Base-by-base conservation (phyloP, 1,140 invertebrate species). In the Aphis gossypii region DNA sequence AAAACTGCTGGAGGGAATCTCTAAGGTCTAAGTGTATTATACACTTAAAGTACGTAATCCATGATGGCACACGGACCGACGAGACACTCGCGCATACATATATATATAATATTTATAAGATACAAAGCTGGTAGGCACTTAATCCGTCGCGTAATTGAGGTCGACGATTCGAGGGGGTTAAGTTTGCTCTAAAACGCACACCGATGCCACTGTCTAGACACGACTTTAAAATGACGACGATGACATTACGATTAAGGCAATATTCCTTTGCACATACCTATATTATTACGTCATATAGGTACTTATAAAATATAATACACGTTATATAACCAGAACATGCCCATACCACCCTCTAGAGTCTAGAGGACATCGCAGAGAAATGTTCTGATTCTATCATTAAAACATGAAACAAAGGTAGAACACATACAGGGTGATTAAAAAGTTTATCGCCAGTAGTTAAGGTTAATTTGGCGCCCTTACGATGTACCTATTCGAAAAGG, bases 101-200 rank as follows among this genome's bases (percentile, higher is more conserved):
- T n/a, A 68, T 68, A 60, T 60, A 68, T 14, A 60, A 60, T 25
- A 60, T 60, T 60, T 30, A 60, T 76, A 76, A 76, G 60, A n/a
- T 76, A 76, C 60, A 76, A 76, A 76, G 14, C 60, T n/a, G 60
- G 60, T 20, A 76, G 60, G 60, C 11, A 76, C 60, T 14, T 76
- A 76, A 76, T 35, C 60, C 60, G 60, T 76, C 60, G 60, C 60
- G 60, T 76, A 76, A 76, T 76, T 76, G 60, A 76, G 60, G 60
- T 76, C n/a, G 30, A 14, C 60, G 30, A 76, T 76, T 76, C 60
- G 14, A 20, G 60, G 60, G 60, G 60, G 60, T 76, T 76, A 76
- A 76, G 11, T 76, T n/a, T 76, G 14, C 30, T 76, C 60, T 14
- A 76, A 76, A 76, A 68, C 30, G 30, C 60, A 35, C 14, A 76